A percentile compares a stretch with the other conserved stretches of the same genome.
Conservation (phyloP, 2,797 vertebrate species). For the Varecia variegata region DNA sequence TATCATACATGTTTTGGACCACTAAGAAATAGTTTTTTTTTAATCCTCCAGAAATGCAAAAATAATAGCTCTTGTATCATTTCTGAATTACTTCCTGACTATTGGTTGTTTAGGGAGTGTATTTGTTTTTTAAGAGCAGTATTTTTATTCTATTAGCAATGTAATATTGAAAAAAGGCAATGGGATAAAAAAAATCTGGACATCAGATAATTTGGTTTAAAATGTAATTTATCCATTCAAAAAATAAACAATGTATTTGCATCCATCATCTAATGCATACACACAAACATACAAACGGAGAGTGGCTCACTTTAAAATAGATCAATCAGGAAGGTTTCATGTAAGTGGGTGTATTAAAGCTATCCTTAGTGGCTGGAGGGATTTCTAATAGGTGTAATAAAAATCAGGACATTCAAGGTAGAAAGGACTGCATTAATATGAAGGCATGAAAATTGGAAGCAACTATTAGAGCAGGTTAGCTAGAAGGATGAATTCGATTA, state of each 20-base stretch:
- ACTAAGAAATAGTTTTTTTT: neutral
- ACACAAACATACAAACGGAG: neutral
- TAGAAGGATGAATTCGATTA: neutral
- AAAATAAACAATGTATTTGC: neutral
- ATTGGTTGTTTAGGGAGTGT: neutral
- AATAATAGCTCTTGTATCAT: neutral
- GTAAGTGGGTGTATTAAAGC: neutral
- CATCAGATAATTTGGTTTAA: neutral
- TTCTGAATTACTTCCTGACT: neutral
- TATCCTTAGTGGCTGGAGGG: neutral
- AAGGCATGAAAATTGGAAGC: neutral
- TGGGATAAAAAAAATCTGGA: neutral
- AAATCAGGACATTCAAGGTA: neutral
- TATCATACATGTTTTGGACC: neutral
- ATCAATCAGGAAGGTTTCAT: neutral
- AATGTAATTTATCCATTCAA: neutral
- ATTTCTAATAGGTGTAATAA: neutral
- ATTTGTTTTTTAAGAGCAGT: neutral
- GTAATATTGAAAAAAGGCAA: neutral
- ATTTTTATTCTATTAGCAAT: neutral
- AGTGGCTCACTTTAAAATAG: neutral
- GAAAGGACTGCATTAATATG: neutral
- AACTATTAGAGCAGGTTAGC: neutral
- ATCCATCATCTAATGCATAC: neutral
- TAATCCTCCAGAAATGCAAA: neutral